Conservation (phyloP, 2,888 invertebrate species). For the Alviniconcha strummeri region DNA sequence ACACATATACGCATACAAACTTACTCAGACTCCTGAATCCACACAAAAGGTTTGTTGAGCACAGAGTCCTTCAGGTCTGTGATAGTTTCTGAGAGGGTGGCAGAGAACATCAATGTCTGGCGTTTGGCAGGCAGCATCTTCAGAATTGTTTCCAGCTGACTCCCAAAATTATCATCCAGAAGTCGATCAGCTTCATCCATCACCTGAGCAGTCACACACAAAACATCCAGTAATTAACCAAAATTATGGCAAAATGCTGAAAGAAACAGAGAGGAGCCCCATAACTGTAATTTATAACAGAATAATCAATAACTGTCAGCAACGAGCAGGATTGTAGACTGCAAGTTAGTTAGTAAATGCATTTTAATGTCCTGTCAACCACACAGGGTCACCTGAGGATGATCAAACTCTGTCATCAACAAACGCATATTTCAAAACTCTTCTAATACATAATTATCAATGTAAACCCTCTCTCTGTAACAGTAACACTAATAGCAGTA, state of each 20-base stretch:
- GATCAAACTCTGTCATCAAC: too few relatives aligned
- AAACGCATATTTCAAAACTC: too few relatives aligned
- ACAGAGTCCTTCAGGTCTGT: conserved; percentile 81
- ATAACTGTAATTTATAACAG: too few relatives aligned
- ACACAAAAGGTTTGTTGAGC: conserved; percentile 77
- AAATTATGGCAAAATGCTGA: background rate
- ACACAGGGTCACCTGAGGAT: too few relatives aligned
- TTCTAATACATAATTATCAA: too few relatives aligned
- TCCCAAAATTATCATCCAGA: conserved; percentile 76
- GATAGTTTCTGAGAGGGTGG: conserved; percentile 92
- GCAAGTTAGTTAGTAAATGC: too few relatives aligned
- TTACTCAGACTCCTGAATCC: conserved; percentile 81
- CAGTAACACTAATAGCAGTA: too few relatives aligned
- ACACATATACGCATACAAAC: conserved; percentile 35
- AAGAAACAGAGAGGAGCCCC: background rate
- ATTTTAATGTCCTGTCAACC: too few relatives aligned
- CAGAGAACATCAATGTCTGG: conserved; percentile 92
- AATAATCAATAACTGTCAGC: too few relatives aligned
- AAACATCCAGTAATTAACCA: too few relatives aligned
- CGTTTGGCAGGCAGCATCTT: conserved; percentile 85
- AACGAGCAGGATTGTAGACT: too few relatives aligned
- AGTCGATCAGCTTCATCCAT: conserved; percentile 97
- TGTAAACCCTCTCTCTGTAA: too few relatives aligned
- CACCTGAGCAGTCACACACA: conserved; percentile 79
- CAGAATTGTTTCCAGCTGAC: conserved; percentile 82